Base-by-base conservation (phyloP, 1,140 invertebrate genomes). In the Dreissena rostriformis region DNA sequence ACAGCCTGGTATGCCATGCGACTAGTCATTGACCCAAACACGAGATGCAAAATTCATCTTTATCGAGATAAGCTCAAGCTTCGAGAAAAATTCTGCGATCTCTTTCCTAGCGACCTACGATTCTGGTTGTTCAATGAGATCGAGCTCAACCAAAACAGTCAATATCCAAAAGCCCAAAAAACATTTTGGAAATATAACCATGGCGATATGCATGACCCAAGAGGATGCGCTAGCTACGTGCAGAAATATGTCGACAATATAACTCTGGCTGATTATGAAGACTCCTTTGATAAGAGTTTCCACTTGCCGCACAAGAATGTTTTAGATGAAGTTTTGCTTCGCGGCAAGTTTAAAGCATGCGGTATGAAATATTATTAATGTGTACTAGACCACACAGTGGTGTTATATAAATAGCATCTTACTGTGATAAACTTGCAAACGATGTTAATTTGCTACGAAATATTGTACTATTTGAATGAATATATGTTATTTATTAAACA, bases 1-100 rank as follows among this genome's bases (percentile, higher is more conserved):
- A 90, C 89, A 4, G 88, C 93, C 14, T 93, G 91, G 91, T 89
- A 91, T 75, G 92, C 92, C 11, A 88, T 93, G 15, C 92, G 92
- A 87, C 83, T 88, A 15, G 91, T 93, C 61, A 74, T 93, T 19
- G 88, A 91, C 12, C 86, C 87, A 24, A 88, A 90, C 66, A 93
- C 92, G 0, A 86, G 87, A 0, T 75, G 87, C 28, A 93, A 92
- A 89, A 88, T 91, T 51, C 89, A 90, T 39, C 65, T 92, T 12
- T 76, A 90, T 11, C 83, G 90, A 29, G 86, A 88, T 29, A 91
- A 91, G 26, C 67, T 85, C 55, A 92, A 92, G 79, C 77, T 92
- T 0, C 63, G 70, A 29, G 84, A 90, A 55, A 57, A 86, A 10
- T 92, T 93, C 73, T 65, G 79, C 0, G 84, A 86, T 70, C 82